Evolutionary conservation across 2,888 invertebrate genomes (phyloP), one percentile per base, ranked within the genome.

Genomic region (Pinctada fucata): DNA sequence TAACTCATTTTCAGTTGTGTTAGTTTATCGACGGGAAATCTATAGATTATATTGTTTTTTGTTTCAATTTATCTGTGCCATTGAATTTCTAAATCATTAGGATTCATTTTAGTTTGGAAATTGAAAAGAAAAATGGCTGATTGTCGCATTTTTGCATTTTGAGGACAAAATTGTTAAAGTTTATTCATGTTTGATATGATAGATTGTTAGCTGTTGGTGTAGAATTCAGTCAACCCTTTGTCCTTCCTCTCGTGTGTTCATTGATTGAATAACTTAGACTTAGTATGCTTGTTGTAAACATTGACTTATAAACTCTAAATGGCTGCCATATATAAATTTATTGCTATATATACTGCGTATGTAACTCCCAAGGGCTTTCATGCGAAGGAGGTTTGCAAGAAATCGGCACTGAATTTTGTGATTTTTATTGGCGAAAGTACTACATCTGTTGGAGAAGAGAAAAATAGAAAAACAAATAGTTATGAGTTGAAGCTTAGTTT

Each of bases 341-440:
- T 72, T 63, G 58, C 63, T 58, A 67, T 67, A 52, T 69, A 71
- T 71, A 71, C 45, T 52, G n/a, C 45, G 51, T 52, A 50, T 51
- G 10, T 58, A 52, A 31, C 65, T 64, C 67, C 78, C 73, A 78
- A 51, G 78, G 78, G 78, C 78, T 78, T 78, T 78, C 78, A 78
- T 50, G 66, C 58, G 51, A 52, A 51, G 58, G 75, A 58, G 58
- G 75, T 58, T 51, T 68, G 75, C 65, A 75, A n/a, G 68, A 75
- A 65, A 75, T 58, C 67, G 50, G 64, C 49, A 65, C 31, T 31
- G 31, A 64, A 68, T 52, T 52, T n/a, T 75, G 68, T 75, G 75
- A 75, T 75, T 75, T 68, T 52, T 50, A 68, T 58, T 58, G 65
- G 69, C 6, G 58, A 58, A 58, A 10, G 58, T 10, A 58, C 6